Conservation (phyloP, 1,140 invertebrate genomes). For the Megathymus violae region DNA sequence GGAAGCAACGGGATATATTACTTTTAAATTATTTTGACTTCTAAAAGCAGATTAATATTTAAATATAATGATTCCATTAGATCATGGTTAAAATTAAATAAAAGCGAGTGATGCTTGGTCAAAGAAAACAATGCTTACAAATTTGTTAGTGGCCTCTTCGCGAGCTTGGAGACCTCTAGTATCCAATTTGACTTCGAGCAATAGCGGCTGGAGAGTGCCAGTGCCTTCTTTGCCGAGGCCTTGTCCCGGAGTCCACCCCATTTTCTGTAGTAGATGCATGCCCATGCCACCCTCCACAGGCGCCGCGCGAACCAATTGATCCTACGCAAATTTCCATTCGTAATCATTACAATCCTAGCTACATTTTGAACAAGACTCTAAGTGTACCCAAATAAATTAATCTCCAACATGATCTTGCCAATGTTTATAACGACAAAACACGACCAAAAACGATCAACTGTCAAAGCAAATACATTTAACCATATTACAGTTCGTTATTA, state of each 20-base stretch:
- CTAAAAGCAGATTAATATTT: too few species aligned
- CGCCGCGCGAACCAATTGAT: constrained; percentile 92
- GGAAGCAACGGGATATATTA: too few species aligned
- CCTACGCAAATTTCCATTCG: constrained; percentile 83
- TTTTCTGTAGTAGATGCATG: constrained; percentile 97
- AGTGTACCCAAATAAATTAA: not conserved
- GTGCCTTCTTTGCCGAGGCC: constrained; percentile 97
- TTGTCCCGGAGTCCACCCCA: constrained; percentile 98
- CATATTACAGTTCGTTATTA: constrained; percentile 1
- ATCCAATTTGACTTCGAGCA: constrained; percentile 96
- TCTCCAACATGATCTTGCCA: constrained; percentile 1
- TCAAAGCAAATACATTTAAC: constrained; percentile 8
- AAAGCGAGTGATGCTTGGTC: too few species aligned
- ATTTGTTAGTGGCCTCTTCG: constrained; percentile 85
- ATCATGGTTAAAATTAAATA: too few species aligned
- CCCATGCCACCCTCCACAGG: constrained; percentile 97
- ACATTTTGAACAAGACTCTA: not conserved
- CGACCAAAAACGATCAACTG: not conserved
- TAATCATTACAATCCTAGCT: constrained; percentile 8
- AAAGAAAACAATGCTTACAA: constrained; percentile 54
- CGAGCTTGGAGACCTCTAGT: constrained; percentile 92
- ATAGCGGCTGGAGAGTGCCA: constrained; percentile 93
- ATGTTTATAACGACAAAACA: not conserved
- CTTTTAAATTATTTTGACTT: too few species aligned
- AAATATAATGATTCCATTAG: too few species aligned